Base-by-base conservation (phyloP, 2,888 invertebrate species). In the Mimumesa dahlbomi region DNA sequence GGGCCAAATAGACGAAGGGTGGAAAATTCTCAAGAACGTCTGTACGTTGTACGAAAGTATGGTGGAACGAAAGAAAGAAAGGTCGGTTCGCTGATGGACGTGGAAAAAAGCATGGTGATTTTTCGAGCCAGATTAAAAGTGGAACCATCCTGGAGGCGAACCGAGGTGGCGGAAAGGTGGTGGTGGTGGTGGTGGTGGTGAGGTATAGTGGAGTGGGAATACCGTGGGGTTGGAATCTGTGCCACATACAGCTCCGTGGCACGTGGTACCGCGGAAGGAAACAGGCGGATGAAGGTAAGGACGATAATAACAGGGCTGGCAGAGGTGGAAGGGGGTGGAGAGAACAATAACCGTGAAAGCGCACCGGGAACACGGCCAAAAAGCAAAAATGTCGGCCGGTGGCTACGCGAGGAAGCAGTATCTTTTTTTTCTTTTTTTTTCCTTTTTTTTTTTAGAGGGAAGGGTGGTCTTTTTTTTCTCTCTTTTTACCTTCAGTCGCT, bases 301-400 rank as follows among this genome's bases (percentile, higher is more conserved):
- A 81, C 64, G 66, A 72, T 75, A 65, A 80, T 77, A 81, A 75
- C 81, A 73, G 64, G 62, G 36, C 59, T 38, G 53, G 49, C 6
- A 50, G 48, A 31, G 56, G 22, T 16, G 29, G 18, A 25, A 11
- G 54, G 52, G 36, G 59, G 64, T 38, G 36, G 36, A 18, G 69
- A 71, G 75, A 78, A 79, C 79, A 82, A 82, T 82, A 82, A 83
- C 73, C 59, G 67, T 75, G 77, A 83, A 82, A 77, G 79, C 77
- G 70, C 69, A 67, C 75, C 74, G 82, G 84, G 83, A 83, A 83
- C 73, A 73, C 54, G 68, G 82, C 84, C 84, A 84, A 84, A 81
- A 84, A 74, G 78, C 73, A 81, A 76, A 81, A 80, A 78, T 81
- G 78, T 76, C 78, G 67, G 73, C 58, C 66, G 58, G 45, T 49